These are phyloP conservation scores for Prionailurus bengalensis DNA, from an alignment of 2,113 vertebrate genomes.

Conservation along the genomic window DNA sequence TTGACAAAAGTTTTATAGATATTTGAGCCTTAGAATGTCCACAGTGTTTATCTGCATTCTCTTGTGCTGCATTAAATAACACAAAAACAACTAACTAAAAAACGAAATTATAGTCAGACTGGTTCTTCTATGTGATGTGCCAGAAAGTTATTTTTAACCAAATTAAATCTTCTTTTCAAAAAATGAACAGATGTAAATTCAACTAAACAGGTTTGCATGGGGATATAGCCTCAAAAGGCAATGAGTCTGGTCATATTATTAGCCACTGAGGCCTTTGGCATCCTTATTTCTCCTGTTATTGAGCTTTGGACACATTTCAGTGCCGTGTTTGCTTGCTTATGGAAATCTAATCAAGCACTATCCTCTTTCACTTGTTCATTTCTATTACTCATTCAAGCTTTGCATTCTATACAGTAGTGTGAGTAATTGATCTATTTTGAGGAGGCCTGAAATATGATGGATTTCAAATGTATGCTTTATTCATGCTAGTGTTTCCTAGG, in stretches of 20 bases:
- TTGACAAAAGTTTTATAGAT: slow-evolving; percentile 45
- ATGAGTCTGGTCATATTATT: slow-evolving; percentile 39
- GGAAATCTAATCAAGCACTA: neutral
- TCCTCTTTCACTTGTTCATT: slow-evolving; percentile 37
- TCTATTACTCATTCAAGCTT: slow-evolving; percentile 55
- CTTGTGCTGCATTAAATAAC: neutral
- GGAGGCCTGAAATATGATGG: slow-evolving; percentile 42
- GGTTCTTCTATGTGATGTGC: slow-evolving; percentile 47
- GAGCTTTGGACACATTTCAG: neutral
- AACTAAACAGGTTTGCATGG: slow-evolving; percentile 17
- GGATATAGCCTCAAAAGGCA: slow-evolving; percentile 9
- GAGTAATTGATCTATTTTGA: slow-evolving; percentile 57
- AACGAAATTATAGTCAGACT: slow-evolving; percentile 30
- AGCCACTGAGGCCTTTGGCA: neutral
- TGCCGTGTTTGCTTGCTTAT: slow-evolving; percentile 20
- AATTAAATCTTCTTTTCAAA: slow-evolving; percentile 63
- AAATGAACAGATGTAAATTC: slow-evolving; percentile 57
- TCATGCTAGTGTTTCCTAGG: slow-evolving; percentile 51
- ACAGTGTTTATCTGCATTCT: slow-evolving; percentile 40
- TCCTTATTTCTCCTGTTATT: slow-evolving; percentile 17
- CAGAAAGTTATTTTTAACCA: slow-evolving; percentile 65
- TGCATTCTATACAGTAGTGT: neutral
- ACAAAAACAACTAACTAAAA: slow-evolving; percentile 51
- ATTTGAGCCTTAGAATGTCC: neutral
- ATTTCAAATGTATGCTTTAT: slow-evolving; percentile 58